Evolutionary conservation across 2,113 vertebrate genomes (phyloP).

Genomic region (Laterallus jamaicensis): DNA sequence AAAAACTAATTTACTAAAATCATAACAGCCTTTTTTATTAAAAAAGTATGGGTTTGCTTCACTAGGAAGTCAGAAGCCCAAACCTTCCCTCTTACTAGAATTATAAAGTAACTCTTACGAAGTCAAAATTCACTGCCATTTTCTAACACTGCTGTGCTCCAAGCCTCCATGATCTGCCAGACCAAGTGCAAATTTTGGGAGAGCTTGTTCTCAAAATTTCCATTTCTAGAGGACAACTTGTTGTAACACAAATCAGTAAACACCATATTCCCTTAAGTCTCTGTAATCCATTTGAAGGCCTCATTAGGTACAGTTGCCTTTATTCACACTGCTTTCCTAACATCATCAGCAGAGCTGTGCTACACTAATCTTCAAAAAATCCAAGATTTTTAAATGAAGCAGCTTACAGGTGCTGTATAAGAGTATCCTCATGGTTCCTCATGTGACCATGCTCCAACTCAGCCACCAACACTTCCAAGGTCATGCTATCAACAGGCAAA

Average conservation of each 20-base stretch:
- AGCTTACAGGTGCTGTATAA: neutral
- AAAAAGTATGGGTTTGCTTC: neutral
- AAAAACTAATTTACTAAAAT: neutral
- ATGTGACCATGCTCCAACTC: neutral
- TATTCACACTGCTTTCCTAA: neutral
- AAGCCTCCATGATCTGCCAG: neutral
- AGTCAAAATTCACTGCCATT: neutral
- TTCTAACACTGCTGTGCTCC: neutral
- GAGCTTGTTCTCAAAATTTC: neutral
- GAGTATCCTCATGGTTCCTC: neutral
- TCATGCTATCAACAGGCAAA: neutral
- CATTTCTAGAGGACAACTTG: neutral
- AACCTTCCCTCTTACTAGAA: neutral
- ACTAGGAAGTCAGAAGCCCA: neutral
- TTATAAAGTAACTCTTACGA: neutral
- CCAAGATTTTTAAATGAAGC: neutral
- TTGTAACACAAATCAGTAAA: neutral
- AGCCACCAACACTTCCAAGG: fast-evolving
- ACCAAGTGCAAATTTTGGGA: neutral
- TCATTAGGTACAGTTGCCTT: neutral
- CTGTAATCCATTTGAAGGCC: neutral
- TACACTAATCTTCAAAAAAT: neutral
- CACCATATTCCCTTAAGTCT: neutral
- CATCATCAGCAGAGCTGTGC: neutral
- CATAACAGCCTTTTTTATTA: neutral